Percentiles rank a stretch among this genome's conserved stretches.
Evolutionary conservation across 2,797 vertebrate genomes (phyloP).

Genomic region (Acanthurus tractus): DNA sequence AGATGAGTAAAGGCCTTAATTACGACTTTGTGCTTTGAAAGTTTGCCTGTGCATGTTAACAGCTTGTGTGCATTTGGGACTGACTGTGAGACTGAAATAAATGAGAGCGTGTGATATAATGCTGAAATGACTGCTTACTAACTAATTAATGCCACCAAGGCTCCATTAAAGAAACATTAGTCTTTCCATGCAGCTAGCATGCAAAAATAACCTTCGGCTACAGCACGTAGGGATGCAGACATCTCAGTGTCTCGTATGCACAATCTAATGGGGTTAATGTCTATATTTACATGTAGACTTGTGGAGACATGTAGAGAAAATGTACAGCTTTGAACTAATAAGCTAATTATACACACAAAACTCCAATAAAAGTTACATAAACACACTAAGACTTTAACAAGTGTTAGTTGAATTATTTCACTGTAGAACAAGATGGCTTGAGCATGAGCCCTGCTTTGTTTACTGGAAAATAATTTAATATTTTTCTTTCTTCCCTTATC

Average conservation of each 20-base stretch:
- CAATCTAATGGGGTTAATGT: background rate
- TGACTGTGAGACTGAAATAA: background rate
- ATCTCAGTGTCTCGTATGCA: background rate
- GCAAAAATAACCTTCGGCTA: constrained; percentile 20
- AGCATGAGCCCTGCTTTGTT: background rate
- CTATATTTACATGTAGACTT: background rate
- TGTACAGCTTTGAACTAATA: background rate
- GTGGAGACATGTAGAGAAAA: background rate
- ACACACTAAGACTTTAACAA: background rate
- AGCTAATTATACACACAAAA: background rate
- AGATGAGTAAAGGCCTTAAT: constrained; percentile 10
- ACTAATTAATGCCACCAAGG: constrained; percentile 56
- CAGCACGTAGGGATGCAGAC: background rate
- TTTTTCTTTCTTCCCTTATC: constrained; percentile 11
- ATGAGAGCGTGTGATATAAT: constrained; percentile 20
- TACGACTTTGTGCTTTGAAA: constrained; percentile 13
- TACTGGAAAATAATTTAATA: background rate
- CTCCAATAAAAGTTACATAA: background rate
- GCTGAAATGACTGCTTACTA: constrained; percentile 5
- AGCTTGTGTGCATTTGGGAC: constrained; percentile 11
- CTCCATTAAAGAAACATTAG: constrained; percentile 52
- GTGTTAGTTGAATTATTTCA: background rate
- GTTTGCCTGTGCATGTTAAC: constrained; percentile 11
- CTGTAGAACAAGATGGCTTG: background rate
- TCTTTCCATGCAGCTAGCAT: constrained; percentile 26